Base-by-base conservation (phyloP, 2,113 vertebrate genomes). In the Bucco capensis region DNA sequence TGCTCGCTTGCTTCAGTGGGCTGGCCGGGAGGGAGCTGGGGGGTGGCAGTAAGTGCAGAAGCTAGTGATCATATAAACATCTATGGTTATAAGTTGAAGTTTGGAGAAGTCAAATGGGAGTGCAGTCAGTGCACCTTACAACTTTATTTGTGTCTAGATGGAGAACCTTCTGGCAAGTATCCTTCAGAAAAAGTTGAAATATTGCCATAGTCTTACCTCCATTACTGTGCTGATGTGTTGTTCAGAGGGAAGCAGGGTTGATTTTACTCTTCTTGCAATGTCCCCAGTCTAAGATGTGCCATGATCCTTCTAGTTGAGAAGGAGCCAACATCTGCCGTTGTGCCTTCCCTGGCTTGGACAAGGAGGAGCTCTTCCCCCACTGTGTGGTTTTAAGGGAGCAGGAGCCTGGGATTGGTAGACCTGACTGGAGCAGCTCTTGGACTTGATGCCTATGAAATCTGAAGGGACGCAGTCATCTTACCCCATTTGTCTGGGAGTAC, bases 1-100 rank as follows among this genome's bases (percentile, higher is more conserved):
- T 76, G 38, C 7, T 56, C 35, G 18, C 19, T 9, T 44, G 6
- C 27, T 73, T 84, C 6, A 4, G 6, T 71, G 53, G 25, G 17
- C 23, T 46, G 46, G n/a, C 17, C 27, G 27, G 37, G 51, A 54
- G 24, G 42, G 47, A 30, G 15, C 50, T 51, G 64, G 24, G 70
- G 17, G n/a, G 28, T 3, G 2, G 4, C 40, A 77, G 12, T 58
- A 62, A 42, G n/a, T 2, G 5, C 25, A 50, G 74, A 74, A 81
- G 35, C 35, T 28, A 65, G 33, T 0, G 0, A 18, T 82, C 22
- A n/a, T n/a, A 13, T 12, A 17, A 8, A 3, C 33, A 10, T 11
- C 19, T 64, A 4, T 57, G 15, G 27, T 49, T 22, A 57, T 47
- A n/a, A 62, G 37, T 23, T 27, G 18, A 81, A 49, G 6, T n/a